Evolutionary conservation across 2,113 vertebrate species (phyloP), one percentile per base, ranked within the genome.

Genomic region (Leucoraja erinaceus): DNA sequence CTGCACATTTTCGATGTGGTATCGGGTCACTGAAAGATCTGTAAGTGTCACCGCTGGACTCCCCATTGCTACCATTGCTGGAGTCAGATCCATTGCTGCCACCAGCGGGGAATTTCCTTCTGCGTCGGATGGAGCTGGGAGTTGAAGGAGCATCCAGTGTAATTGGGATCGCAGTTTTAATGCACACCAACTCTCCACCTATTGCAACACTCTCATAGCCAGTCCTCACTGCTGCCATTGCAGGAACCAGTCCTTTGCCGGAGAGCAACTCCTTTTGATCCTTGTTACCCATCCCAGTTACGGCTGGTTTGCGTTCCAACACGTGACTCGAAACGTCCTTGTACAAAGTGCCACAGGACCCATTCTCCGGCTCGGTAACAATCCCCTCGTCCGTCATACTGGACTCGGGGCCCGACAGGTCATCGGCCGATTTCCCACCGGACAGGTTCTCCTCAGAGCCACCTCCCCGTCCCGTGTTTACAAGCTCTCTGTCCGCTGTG

Each of bases 11-110:
- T 20, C 98, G 95, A 93, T 99, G 98, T 66, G 99, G 99, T 97
- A 99, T 99, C 20, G 99, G 99, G 95, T 99, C 99, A 1, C 99
- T 99, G 28, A 99, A 95, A 28, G 99, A 99, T 66, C 99, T 96
- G 94, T 98, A 99, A 88, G 97, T 94, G 93, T 98, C 97, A 0
- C 94, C 94, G 3, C 94, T 95, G 0, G 97, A 95, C 92, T 98
- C 97, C 0, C 96, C 96, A 0, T 94, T 92, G 93, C 97, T 96
- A 0, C 97, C 96, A 38, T 96, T 97, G 94, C 96, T 97, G 93
- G 96, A 96, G 93, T 99, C 98, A 0, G 96, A 96, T 66, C 97
- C 96, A 10, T 95, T 96, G 94, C 95, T 94, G 70, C 97, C 96
- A 0, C 96, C 94, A 0, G 97, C 97, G 0, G 97, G 98, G 93